Evolutionary conservation across 2,888 invertebrate genomes (phyloP).

Genomic region (Cryptops parisi): DNA sequence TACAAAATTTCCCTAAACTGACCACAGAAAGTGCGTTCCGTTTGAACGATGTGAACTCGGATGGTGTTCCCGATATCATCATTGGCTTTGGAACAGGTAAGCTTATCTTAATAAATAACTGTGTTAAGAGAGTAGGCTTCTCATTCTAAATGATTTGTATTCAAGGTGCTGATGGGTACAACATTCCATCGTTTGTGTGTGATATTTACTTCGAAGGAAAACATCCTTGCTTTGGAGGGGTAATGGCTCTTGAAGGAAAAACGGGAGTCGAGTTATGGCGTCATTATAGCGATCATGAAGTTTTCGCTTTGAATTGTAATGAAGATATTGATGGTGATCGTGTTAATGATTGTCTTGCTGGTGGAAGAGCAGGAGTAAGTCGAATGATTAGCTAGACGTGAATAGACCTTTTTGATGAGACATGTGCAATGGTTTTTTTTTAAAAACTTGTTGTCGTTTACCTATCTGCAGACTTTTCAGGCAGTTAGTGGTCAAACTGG

Average conservation of each 20-base stretch:
- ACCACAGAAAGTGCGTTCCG: constrained; percentile 58
- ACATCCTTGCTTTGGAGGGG: constrained; percentile 54
- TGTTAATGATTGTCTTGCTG: constrained; percentile 53
- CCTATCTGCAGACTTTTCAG: constrained; percentile 33
- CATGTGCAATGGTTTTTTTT: not conserved
- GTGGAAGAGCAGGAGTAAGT: constrained; percentile 54
- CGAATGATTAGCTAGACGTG: not conserved
- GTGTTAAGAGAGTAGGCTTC: not conserved
- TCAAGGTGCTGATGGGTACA: constrained; percentile 42
- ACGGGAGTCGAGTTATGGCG: constrained; percentile 59
- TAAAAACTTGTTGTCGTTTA: not conserved
- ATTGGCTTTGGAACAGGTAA: constrained; percentile 65
- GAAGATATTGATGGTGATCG: constrained; percentile 53
- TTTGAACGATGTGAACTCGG: constrained; percentile 53
- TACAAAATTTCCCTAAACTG: constrained; percentile 48
- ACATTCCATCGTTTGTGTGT: constrained; percentile 39
- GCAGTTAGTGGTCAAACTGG: constrained; percentile 53
- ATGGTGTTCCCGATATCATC: constrained; percentile 53
- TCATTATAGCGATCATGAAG: constrained; percentile 53
- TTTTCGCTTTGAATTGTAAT: constrained; percentile 56
- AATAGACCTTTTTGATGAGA: not conserved
- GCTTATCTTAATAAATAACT: not conserved
- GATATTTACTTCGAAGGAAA: constrained; percentile 50
- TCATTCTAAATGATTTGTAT: not conserved
- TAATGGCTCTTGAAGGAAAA: constrained; percentile 56